Conservation (phyloP, 2,888 invertebrate genomes). For the Tortricodes alternella region DNA sequence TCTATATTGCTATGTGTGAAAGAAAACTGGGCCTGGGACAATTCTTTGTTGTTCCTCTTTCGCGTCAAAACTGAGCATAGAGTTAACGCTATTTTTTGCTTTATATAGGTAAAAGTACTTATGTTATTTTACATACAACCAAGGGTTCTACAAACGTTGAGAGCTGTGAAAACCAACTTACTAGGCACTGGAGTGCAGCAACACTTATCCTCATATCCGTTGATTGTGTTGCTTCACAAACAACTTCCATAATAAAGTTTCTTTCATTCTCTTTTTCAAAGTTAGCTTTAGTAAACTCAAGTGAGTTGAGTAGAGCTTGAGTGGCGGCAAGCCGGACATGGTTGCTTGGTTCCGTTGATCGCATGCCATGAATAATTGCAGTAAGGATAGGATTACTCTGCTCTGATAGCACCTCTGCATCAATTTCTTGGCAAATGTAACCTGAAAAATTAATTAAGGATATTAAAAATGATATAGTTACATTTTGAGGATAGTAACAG, state of each 20-base stretch:
- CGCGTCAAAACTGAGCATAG: no score
- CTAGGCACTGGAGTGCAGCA: conserved; percentile 98
- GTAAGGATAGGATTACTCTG: conserved; percentile 98
- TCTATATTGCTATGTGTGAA: no score
- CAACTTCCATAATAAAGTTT: conserved; percentile 99
- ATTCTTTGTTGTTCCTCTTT: no score
- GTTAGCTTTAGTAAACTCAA: conserved; percentile 99
- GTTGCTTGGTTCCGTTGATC: conserved; percentile 95
- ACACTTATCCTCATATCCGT: conserved; percentile 95
- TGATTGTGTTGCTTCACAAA: conserved; percentile 99
- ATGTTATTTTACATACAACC: no score
- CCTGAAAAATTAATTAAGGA: conserved; percentile 53
- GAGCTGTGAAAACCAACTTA: conserved; percentile 52
- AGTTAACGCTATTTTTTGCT: not conserved
- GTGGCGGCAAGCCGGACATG: conserved; percentile 98
- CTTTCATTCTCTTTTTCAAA: conserved; percentile 98
- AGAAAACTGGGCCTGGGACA: no score
- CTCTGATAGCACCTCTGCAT: conserved; percentile 94
- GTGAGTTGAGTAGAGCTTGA: conserved; percentile 96
- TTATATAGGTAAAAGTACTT: not conserved
- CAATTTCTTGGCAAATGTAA: conserved; percentile 99
- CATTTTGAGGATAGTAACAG: no score
- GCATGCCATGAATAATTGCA: conserved; percentile 99
- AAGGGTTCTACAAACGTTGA: no score
- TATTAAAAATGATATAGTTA: not conserved